These are phyloP conservation scores for Ornithorhynchus anatinus DNA, from an alignment of 2,113 vertebrate genomes.

Conservation along the genomic window DNA sequence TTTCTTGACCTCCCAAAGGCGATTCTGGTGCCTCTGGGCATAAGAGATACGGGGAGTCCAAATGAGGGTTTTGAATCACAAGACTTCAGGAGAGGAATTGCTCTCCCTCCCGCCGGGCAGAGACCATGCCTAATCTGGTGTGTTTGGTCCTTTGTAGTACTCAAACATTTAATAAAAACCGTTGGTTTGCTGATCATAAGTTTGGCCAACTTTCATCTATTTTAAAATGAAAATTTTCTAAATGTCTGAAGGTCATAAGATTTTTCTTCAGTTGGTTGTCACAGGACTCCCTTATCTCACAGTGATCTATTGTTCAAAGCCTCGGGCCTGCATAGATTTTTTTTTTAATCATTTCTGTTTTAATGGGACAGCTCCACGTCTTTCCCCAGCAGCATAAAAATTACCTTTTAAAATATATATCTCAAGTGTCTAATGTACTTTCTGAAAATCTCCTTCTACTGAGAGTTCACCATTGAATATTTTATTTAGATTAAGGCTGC, in stretches of 20 bases:
- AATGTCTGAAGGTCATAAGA: conserved; percentile 39
- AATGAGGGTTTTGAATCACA: too few species aligned
- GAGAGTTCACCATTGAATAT: conserved; percentile 20
- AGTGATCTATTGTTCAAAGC: conserved; percentile 29
- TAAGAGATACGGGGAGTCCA: not conserved
- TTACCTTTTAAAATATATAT: conserved; percentile 9
- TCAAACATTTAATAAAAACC: conserved; percentile 27
- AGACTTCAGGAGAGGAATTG: not conserved
- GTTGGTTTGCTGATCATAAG: not conserved
- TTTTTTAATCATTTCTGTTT: conserved; percentile 28
- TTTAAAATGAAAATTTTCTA: conserved; percentile 16
- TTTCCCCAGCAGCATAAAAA: not conserved
- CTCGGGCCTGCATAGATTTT: conserved; percentile 22
- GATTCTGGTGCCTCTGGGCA: not conserved
- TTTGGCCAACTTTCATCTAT: conserved; percentile 37
- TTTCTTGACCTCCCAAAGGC: not conserved
- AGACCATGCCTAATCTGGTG: not conserved
- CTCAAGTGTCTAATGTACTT: conserved; percentile 38
- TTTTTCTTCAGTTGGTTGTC: conserved; percentile 34
- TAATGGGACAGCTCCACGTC: conserved; percentile 13
- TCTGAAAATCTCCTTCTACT: conserved; percentile 25
- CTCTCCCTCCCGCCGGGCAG: not conserved
- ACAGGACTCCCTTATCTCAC: conserved; percentile 1
- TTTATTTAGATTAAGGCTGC: conserved; percentile 30
- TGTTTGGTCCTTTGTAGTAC: not conserved